Evolutionary conservation across 1,140 invertebrate species (phyloP), one percentile per base, ranked within the genome.

Genomic region (Penaeus japonicus): DNA sequence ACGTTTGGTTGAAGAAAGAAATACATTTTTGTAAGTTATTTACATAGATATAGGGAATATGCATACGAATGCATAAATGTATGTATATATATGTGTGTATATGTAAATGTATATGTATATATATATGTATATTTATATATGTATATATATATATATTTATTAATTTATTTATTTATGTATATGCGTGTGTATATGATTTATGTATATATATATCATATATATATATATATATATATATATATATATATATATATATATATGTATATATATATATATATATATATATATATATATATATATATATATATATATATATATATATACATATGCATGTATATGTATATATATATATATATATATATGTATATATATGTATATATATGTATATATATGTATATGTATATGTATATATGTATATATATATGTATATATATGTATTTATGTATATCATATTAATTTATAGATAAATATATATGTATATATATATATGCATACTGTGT

Each of bases 71-170:
- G 22, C 22, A 70, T 79, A 79, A 3, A 79, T 79, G 18, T 39
- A 79, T 79, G 47, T 79, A 79, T 79, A 79, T 79, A 79, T 79
- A 79, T 79, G n/a, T n/a, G n/a, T 70, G 10, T 70, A 70, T 70
- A n/a, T 70, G n/a, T 70, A 70, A 22, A 70, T 70, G 5, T 70
- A 70, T 70, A 70, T 22, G n/a, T 70, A 70, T 70, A 70, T 70
- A n/a, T 70, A 70, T 70, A 70, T 70, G 5, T n/a, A 70, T 70
- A 70, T 70, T 22, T n/a, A 70, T 70, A 70, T 70, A 70, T 70
- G 22, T 70, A n/a, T 70, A n/a, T 70, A 70, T 70, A 70, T 70
- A 70, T 70, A 70, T 20, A 20, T 20, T 22, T 70, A 70, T 70
- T 22, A 22, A 70, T 70, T 22, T 70, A 70, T 70, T 22, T 70